Base-by-base conservation (phyloP, 2,113 vertebrate species). In the Macrotis lagotis region DNA sequence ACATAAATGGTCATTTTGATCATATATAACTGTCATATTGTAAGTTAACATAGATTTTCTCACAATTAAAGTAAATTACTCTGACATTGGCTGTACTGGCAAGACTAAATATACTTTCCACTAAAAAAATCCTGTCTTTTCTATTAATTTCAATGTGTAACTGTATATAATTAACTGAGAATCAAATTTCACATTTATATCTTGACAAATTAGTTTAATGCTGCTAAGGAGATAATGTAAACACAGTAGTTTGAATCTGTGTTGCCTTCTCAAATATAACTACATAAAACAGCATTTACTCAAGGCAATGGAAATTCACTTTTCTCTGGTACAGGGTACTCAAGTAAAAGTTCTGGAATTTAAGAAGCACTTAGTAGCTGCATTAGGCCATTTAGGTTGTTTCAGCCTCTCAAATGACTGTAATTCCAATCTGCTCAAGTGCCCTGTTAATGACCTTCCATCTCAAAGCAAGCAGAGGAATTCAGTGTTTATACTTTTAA, bases 401-500 rank as follows among this genome's bases (percentile, higher is more conserved):
- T 98, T 99, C 98, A 98, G 88, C 74, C 9, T 99, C 98, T 99
- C 98, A 98, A 98, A 98, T 99, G 98, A 99, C 99, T 99, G 99
- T 99, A 99, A 99, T 98, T 98, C 98, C 99, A 98, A 97, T 99
- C 99, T 99, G 97, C 97, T 99, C 98, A 98, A 99, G 98, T 98
- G 98, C 98, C 98, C 99, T 98, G 99, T 98, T 99, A 99, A 99
- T 99, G 98, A 98, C 99, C 99, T 99, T 99, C 98, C 98, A 98
- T 98, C 98, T 98, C 98, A 98, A 97, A 98, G 98, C 97, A 98
- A 99, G 98, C 98, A 97, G 96, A 98, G 98, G 98, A 99, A 98
- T 99, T 98, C 97, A 97, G 93, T 99, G 98, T 98, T 99, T 98
- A 98, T 98, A 98, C 97, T 98, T 98, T 51, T 88, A 3, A 94